These are phyloP conservation scores for Corythornis cristatus DNA, from an alignment of 2,113 vertebrate genomes.

Conservation along the genomic window DNA sequence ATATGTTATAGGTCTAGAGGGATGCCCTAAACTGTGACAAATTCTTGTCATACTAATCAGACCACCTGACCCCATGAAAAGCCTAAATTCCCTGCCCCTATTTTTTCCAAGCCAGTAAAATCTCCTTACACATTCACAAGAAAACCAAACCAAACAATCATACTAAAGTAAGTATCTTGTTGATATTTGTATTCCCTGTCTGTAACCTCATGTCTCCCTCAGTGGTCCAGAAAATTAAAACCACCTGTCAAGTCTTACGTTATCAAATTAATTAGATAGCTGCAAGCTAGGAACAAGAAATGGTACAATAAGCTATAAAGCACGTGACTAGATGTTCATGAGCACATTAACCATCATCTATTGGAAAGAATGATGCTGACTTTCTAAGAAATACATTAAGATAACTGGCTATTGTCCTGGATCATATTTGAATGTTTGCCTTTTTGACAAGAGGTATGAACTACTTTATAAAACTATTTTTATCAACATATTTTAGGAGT, in stretches of 20 bases:
- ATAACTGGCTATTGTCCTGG: not conserved
- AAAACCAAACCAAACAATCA: not conserved
- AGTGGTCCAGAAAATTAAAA: slow-evolving; percentile 68
- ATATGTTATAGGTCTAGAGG: no score
- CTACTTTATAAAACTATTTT: not conserved
- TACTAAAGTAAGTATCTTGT: slow-evolving; percentile 5
- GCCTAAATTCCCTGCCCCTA: not conserved
- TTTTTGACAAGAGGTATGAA: not conserved
- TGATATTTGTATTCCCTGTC: slow-evolving; percentile 41
- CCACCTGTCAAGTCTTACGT: slow-evolving; percentile 45
- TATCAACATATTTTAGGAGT: not conserved
- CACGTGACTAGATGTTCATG: not conserved
- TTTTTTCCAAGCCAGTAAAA: not conserved
- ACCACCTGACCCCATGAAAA: not conserved
- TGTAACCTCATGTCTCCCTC: slow-evolving; percentile 5
- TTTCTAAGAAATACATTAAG: not conserved
- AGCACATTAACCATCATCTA: slow-evolving; percentile 12
- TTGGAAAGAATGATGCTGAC: not conserved
- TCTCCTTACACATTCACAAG: not conserved
- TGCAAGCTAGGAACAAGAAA: slow-evolving; percentile 20
- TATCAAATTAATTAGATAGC: slow-evolving; percentile 61
- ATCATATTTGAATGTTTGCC: not conserved
- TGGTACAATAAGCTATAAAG: slow-evolving; percentile 30
- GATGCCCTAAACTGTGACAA: no score
- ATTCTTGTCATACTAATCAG: not conserved